These are phyloP conservation scores for Eupithecia dodoneata DNA, from an alignment of 2,888 invertebrate genomes.

Conservation along the genomic window DNA sequence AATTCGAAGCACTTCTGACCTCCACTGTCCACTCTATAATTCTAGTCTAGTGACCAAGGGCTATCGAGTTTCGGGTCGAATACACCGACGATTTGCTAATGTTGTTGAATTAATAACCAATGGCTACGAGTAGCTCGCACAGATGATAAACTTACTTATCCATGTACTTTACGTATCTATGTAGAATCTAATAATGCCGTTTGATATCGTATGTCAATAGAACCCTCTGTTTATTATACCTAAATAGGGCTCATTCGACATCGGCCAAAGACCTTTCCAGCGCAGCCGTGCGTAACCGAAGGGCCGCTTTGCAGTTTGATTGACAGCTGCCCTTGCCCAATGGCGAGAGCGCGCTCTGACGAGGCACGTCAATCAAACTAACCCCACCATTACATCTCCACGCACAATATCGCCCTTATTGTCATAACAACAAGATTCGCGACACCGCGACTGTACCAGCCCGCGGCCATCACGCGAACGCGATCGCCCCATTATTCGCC, in stretches of 20 bases:
- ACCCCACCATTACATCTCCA: constrained; percentile 63
- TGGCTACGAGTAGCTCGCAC: neutral
- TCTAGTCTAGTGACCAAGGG: constrained; percentile 68
- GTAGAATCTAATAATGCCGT: constrained; percentile 11
- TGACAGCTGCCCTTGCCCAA: constrained; percentile 92
- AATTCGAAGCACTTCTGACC: constrained; percentile 48
- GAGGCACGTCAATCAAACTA: constrained; percentile 90
- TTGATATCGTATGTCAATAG: constrained; percentile 34
- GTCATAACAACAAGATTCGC: constrained; percentile 55
- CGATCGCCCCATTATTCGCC: constrained; percentile 83
- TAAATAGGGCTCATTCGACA: constrained; percentile 42
- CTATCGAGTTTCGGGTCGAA: constrained; percentile 77
- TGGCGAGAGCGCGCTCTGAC: constrained; percentile 90
- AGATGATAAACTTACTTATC: neutral
- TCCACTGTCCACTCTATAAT: constrained; percentile 57
- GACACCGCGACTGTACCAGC: constrained; percentile 63
- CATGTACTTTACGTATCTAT: neutral
- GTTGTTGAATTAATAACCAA: constrained; percentile 49
- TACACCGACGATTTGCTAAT: constrained; percentile 64
- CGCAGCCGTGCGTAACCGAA: constrained; percentile 69
- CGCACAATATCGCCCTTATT: constrained; percentile 61
- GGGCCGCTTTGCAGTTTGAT: constrained; percentile 85
- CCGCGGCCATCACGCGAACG: constrained; percentile 78
- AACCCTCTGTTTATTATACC: constrained; percentile 25
- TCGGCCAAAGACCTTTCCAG: constrained; percentile 53